Conservation (phyloP, 2,888 invertebrate species). For the Eumerus sabulonum region DNA sequence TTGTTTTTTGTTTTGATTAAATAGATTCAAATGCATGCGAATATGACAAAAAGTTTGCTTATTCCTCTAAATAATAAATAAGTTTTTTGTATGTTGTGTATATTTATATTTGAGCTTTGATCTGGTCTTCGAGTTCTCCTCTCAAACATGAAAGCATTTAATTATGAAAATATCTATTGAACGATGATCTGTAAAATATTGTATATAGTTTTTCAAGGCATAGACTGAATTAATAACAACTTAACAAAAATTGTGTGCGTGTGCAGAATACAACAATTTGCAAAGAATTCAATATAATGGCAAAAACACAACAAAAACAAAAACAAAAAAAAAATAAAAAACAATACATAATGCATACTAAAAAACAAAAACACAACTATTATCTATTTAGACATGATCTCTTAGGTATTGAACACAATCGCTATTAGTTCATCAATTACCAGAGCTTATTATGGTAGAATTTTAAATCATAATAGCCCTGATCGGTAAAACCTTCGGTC, state of each 20-base stretch:
- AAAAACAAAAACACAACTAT: constrained; percentile 29
- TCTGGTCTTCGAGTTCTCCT: neutral
- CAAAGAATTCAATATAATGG: constrained; percentile 48
- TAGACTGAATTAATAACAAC: constrained; percentile 32
- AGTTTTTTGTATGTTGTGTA: no score
- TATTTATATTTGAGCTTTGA: no score
- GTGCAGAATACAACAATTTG: constrained; percentile 61
- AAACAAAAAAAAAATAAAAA: constrained; percentile 29
- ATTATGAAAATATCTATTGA: constrained; percentile 57
- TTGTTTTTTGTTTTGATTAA: no score
- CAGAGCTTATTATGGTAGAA: constrained; percentile 89
- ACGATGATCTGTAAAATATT: constrained; percentile 59
- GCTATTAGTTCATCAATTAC: no score
- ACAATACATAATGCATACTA: constrained; percentile 9
- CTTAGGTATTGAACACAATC: constrained; percentile 40
- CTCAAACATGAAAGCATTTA: constrained; percentile 44
- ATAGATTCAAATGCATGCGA: no score
- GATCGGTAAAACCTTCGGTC: constrained; percentile 81
- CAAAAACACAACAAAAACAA: constrained; percentile 35
- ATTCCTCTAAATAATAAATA: no score
- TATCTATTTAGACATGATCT: constrained; percentile 25
- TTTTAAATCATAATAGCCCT: constrained; percentile 87
- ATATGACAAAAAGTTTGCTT: no score
- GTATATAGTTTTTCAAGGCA: constrained; percentile 26
- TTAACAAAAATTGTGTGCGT: constrained; percentile 42